These are phyloP conservation scores for Gambelia wislizenii DNA, from an alignment of 2,797 vertebrate genomes.

Conservation along the genomic window DNA sequence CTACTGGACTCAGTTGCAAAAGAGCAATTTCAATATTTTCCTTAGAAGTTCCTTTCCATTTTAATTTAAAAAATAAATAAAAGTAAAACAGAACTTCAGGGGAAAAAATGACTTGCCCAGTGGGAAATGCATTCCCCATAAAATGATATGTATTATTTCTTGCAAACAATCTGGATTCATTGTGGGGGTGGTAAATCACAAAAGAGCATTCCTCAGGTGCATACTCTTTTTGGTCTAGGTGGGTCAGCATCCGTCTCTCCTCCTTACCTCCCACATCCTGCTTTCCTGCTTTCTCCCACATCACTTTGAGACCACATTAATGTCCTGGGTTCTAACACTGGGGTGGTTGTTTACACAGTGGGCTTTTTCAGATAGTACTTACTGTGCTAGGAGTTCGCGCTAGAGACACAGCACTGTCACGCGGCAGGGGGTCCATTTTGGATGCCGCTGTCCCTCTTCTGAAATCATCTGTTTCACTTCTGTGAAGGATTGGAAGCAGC, in stretches of 20 bases:
- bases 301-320: background rate
- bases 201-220: background rate
- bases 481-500: too few relatives aligned
- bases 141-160: background rate
- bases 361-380: too few relatives aligned
- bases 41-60: background rate
- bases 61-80: background rate
- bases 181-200: background rate
- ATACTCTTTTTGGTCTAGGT: background rate
- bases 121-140: background rate
- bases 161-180: background rate
- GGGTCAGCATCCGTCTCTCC: background rate
- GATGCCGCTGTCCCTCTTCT: too few relatives aligned
- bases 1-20: background rate
- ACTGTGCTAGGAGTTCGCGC: too few relatives aligned
- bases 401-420: too few relatives aligned
- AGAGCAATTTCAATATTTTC: background rate
- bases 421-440: too few relatives aligned
- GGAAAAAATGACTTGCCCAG: background rate
- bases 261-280: background rate
- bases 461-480: too few relatives aligned
- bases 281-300: background rate
- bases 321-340: background rate
- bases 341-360: too few relatives aligned
- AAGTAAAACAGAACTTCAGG: background rate